A percentile compares a stretch with the other conserved stretches of the same genome.
Evolutionary conservation across 2,888 invertebrate genomes (phyloP).

Genomic region (Therioaphis trifolii): DNA sequence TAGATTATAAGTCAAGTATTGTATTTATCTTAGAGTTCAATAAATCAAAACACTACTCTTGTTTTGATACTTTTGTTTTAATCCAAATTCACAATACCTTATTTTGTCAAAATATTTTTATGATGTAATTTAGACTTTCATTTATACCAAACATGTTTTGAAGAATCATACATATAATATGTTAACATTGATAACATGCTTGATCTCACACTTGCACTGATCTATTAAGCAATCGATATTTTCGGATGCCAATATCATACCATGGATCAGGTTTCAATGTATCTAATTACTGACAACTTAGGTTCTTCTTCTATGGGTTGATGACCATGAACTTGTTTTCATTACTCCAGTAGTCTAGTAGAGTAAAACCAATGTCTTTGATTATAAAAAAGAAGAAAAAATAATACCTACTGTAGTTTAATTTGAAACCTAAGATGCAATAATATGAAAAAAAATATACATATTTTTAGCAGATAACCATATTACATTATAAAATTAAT

Average conservation of each 20-base stretch:
- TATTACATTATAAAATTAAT: neutral
- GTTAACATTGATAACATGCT: too few species aligned
- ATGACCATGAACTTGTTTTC: constrained; percentile 43
- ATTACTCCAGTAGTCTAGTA: neutral
- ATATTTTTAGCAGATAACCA: neutral
- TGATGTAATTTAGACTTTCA: neutral
- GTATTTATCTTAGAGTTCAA: neutral
- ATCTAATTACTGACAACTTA: constrained; percentile 40
- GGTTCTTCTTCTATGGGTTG: constrained; percentile 47
- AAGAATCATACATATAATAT: neutral
- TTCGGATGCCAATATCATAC: constrained; percentile 38
- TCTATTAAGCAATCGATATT: constrained; percentile 52
- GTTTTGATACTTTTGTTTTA: neutral
- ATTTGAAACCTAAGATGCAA: neutral
- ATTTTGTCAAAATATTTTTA: neutral
- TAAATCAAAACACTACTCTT: neutral
- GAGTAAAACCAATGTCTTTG: neutral
- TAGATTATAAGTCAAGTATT: neutral
- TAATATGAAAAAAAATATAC: neutral
- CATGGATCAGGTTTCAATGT: constrained; percentile 39
- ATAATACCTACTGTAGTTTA: neutral
- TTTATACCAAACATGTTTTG: neutral
- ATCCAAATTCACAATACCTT: neutral
- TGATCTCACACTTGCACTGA: neutral
- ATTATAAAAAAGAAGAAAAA: neutral